These are phyloP conservation scores for Falco biarmicus DNA, from an alignment of 2,797 vertebrate genomes.

Conservation along the genomic window DNA sequence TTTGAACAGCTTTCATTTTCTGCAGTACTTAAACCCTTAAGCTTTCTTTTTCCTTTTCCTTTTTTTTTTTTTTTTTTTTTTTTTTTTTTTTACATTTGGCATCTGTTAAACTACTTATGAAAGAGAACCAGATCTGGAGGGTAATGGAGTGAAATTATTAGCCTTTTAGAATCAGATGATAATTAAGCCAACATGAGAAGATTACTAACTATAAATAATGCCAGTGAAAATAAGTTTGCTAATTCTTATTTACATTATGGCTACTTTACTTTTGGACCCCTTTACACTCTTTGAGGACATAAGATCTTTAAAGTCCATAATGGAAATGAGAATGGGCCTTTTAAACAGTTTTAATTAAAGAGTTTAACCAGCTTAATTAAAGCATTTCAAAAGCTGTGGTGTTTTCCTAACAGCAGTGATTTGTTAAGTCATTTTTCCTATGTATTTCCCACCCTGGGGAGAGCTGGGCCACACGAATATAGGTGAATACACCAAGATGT, in stretches of 20 bases:
- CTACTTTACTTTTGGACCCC: neutral
- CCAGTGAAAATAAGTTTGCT: neutral
- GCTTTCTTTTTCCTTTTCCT: neutral
- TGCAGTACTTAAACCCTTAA: neutral
- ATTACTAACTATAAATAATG: conserved; percentile 14
- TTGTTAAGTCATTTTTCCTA: neutral
- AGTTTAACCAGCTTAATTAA: conserved; percentile 11
- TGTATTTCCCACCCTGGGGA: neutral
- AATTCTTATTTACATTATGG: conserved; percentile 29
- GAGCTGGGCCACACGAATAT: neutral
- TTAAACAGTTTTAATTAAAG: conserved; percentile 31
- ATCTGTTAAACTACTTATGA: neutral
- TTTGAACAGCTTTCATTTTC: neutral
- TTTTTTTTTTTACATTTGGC: neutral
- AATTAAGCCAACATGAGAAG: neutral
- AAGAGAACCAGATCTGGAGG: neutral
- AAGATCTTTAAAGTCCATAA: neutral
- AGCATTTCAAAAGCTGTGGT: rapidly evolving
- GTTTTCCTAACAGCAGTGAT: neutral
- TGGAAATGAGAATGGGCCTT: conserved; percentile 13
- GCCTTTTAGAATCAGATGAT: neutral
- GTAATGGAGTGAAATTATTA: conserved; percentile 32
- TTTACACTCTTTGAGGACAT: neutral
- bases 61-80: too few species aligned
- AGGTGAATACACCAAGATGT: neutral